Evolutionary conservation across 2,888 invertebrate genomes (phyloP), one percentile per base, ranked within the genome.

Genomic region (Xestobium rufovillosum): DNA sequence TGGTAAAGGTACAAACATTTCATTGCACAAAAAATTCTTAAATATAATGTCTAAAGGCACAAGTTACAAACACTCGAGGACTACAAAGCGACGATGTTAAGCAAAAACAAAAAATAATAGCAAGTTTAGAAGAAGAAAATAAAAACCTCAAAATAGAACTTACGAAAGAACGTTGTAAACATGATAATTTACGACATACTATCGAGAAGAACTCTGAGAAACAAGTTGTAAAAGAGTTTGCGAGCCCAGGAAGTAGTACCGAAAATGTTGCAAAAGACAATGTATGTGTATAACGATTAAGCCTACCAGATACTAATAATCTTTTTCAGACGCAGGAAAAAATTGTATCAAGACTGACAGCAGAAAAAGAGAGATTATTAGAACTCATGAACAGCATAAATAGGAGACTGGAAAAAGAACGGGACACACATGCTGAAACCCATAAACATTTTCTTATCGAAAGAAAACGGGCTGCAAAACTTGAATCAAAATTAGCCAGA

Each of bases 321-420:
- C n/a, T n/a, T n/a, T n/a, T n/a, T n/a, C n/a, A n/a, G n/a, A n/a
- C n/a, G n/a, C n/a, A n/a, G n/a, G 38, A 39, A 10, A 47, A 45
- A 45, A 36, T 36, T 4, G 19, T 46, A 3, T 68, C 71, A 3
- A 72, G 73, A 1, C 70, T 75, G 1, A 77, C 80, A 54, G 74
- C 73, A 28, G 80, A 81, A 63, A 70, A 75, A 10, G 66, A 73
- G 39, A 67, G 73, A 31, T 58, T 82, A 3, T 57, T 80, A 2
- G 76, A 77, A 38, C 56, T 82, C 27, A 67, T 77, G 1, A 61
- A 71, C 3, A 65, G 69, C 1, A 60, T 76, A 25, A 77, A 78
- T 49, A 64, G 66, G 15, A 70, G 79, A 43, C 47, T 80, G 23
- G 73, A 76, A 33, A 54, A 61, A 4, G 80, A 80, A 54, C 59